Evolutionary conservation across 2,888 invertebrate species (phyloP).

Genomic region (Amphipyra berbera): DNA sequence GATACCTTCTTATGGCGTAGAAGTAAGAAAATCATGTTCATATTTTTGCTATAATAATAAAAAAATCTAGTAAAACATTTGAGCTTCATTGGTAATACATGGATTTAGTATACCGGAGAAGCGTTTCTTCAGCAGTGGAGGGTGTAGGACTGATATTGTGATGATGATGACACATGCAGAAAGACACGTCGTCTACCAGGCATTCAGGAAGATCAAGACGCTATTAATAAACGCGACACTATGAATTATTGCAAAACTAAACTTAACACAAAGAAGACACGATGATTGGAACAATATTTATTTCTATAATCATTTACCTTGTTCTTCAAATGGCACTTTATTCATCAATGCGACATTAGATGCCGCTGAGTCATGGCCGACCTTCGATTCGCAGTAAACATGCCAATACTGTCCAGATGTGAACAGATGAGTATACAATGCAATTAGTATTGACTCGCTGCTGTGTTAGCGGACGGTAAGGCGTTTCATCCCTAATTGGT

Average conservation of each 20-base stretch:
- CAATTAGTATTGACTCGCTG: constrained; percentile 51
- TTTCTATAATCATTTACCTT: constrained; percentile 22
- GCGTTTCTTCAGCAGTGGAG: too few relatives aligned
- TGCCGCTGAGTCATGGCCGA: constrained; percentile 33
- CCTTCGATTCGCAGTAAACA: constrained; percentile 30
- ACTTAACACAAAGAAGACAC: constrained; percentile 22
- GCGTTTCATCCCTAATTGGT: constrained; percentile 47
- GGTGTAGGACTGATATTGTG: too few relatives aligned
- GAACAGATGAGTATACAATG: constrained; percentile 34
- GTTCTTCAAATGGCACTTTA: constrained; percentile 32
- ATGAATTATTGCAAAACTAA: background rate
- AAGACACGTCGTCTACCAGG: constrained; percentile 13
- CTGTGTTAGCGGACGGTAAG: constrained; percentile 24
- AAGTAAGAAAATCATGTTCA: too few relatives aligned
- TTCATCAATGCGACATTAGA: constrained; percentile 33
- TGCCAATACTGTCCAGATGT: constrained; percentile 48
- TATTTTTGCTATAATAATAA: too few relatives aligned
- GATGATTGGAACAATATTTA: constrained; percentile 30
- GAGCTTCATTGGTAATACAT: too few relatives aligned
- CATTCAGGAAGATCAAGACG: constrained; percentile 35
- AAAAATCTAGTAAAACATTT: too few relatives aligned
- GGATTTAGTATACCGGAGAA: too few relatives aligned
- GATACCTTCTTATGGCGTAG: too few relatives aligned
- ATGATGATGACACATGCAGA: too few relatives aligned
- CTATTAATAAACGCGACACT: constrained; percentile 13